Conservation (phyloP, 2,888 invertebrate genomes). For the Entomobrya proxima region DNA sequence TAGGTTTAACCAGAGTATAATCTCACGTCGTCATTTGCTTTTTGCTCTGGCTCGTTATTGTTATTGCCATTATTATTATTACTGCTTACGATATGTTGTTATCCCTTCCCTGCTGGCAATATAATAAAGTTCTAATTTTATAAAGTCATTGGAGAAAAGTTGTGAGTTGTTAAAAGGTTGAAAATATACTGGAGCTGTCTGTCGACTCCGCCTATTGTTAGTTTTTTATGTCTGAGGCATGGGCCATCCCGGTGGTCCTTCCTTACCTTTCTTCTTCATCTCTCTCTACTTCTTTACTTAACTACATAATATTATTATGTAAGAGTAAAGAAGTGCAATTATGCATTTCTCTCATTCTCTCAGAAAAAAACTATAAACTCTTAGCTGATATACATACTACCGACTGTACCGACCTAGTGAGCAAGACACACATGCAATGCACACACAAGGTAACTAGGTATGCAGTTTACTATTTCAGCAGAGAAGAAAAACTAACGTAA, state of each 20-base stretch:
- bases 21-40: slow-evolving; percentile 22
- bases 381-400: not conserved
- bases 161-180: slow-evolving; percentile 72
- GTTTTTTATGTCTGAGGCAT: slow-evolving; percentile 72
- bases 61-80: slow-evolving; percentile 51
- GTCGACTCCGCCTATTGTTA: slow-evolving; percentile 74
- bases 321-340: slow-evolving; percentile 46
- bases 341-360: slow-evolving; percentile 43
- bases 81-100: slow-evolving; percentile 67
- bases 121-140: slow-evolving; percentile 75
- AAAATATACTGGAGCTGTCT: slow-evolving; percentile 75
- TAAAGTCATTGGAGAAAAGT: slow-evolving; percentile 75
- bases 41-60: slow-evolving; percentile 53
- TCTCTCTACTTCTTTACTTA: too few relatives aligned
- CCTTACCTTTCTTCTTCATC: slow-evolving; percentile 50
- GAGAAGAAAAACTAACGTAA: not conserved
- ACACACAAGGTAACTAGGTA: not conserved
- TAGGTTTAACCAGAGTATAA: not conserved
- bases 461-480: not conserved
- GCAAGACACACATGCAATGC: not conserved
- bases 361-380: not conserved
- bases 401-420: too few relatives aligned
- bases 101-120: slow-evolving; percentile 69
- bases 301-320: slow-evolving; percentile 61
- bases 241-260: slow-evolving; percentile 73